Base-by-base conservation (phyloP, 2,113 vertebrate species). In the Microcebus griseorufus region DNA sequence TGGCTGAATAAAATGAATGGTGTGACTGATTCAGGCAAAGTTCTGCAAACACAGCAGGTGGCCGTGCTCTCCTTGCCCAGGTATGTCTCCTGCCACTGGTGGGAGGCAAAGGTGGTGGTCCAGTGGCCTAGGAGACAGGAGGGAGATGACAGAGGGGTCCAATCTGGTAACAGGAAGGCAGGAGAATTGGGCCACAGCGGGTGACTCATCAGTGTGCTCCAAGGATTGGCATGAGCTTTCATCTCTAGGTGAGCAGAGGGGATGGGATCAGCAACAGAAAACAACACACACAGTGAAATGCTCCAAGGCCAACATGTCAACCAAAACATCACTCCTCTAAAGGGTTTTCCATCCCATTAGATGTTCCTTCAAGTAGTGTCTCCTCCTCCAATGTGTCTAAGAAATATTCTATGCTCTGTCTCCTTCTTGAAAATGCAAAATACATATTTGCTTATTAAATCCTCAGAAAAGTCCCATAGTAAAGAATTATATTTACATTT, bases 11-110 rank as follows among this genome's bases (percentile, higher is more conserved):
- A 53, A 53, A 22, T 39, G n/a, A 60, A 12, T 78, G 18, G 2
- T 2, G 11, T 58, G 76, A 37, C 37, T 22, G 23, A 87, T 8
- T 13, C 0, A 78, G 67, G 79, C 11, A 42, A 12, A 27, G 3
- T 48, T 60, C 69, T 17, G 27, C 34, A 67, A 37, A 78, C 6
- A 34, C 11, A 32, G 34, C 20, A 53, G 29, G 17, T 29, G 34
- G 34, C n/a, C 4, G 4, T n/a, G 25, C 53, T 39, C 80, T 8
- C 55, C 23, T 45, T 0, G 0, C 23, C 22, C 42, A 51, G 32
- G 9, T 72, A 42, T n/a, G 37, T 65, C 37, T 39, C 29, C 79
- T 80, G 65, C 17, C 72, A 37, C 37, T 25, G 20, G n/a, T 39
- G 22, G 29, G 34, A 83, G 69, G 23, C 22, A 22, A 27, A 65